phyloP scores from a whole-genome alignment of 2,888 invertebrate genomes.

The Masnerella sp. region DNA sequence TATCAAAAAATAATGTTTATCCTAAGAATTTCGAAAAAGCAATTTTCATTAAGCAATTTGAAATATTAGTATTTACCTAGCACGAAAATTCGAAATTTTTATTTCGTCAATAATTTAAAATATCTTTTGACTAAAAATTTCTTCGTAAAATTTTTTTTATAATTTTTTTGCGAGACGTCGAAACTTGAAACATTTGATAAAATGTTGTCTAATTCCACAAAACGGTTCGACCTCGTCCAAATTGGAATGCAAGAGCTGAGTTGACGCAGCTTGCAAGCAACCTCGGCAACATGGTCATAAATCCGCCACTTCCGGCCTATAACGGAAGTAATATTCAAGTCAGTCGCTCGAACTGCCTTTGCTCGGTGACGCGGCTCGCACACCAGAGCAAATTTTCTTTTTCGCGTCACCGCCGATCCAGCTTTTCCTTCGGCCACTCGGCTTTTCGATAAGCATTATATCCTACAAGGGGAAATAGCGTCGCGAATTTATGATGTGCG shows the following conservation, averaged over 20 bases:
- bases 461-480: constrained; percentile 62
- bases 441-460: constrained; percentile 60
- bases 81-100: too few relatives aligned
- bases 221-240: too few relatives aligned
- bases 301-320: constrained; percentile 70
- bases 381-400: constrained; percentile 46
- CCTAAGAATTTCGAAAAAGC: too few relatives aligned
- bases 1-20: too few relatives aligned
- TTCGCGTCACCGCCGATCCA: constrained; percentile 44
- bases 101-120: too few relatives aligned
- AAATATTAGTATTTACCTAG: too few relatives aligned
- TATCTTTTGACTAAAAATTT: too few relatives aligned
- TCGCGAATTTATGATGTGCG: constrained; percentile 60
- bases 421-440: constrained; percentile 54
- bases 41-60: too few relatives aligned
- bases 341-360: constrained; percentile 40
- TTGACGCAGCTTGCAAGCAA: constrained; percentile 51
- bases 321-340: constrained; percentile 71
- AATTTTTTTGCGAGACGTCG: too few relatives aligned
- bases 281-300: constrained; percentile 66
- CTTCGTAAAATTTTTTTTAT: too few relatives aligned
- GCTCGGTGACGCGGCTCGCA: constrained; percentile 29
- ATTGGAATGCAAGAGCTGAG: constrained; percentile 44
- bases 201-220: too few relatives aligned
- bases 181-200: too few relatives aligned